Conservation (phyloP, 2,113 vertebrate genomes). For the Siniperca chuatsi region DNA sequence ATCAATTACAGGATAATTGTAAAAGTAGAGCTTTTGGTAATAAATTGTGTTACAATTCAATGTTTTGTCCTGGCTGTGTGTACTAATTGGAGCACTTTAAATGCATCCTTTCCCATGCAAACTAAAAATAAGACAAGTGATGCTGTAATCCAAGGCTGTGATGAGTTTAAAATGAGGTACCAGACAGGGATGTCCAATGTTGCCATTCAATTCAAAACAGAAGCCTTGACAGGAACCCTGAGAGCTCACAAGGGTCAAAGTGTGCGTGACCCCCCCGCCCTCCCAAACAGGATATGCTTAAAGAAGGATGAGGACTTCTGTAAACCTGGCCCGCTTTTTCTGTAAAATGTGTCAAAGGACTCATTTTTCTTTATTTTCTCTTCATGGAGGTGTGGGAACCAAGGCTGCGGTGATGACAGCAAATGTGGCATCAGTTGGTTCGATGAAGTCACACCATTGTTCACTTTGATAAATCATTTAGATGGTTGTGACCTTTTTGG, state of each 20-base stretch:
- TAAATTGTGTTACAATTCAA: neutral
- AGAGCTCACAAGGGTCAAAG: slow-evolving; percentile 73
- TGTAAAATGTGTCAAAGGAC: slow-evolving; percentile 76
- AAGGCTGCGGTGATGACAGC: slow-evolving; percentile 77
- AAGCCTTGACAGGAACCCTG: slow-evolving; percentile 77
- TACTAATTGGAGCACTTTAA: slow-evolving; percentile 19
- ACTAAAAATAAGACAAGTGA: slow-evolving; percentile 32
- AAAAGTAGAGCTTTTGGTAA: neutral
- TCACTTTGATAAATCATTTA: slow-evolving; percentile 73
- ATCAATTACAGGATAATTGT: slow-evolving; percentile 23
- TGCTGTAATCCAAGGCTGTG: slow-evolving; percentile 18
- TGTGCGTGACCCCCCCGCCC: slow-evolving; percentile 40
- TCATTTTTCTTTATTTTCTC: slow-evolving; percentile 66
- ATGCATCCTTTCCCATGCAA: neutral
- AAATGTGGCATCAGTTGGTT: slow-evolving; percentile 52
- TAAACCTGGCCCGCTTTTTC: slow-evolving; percentile 60
- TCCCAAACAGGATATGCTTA: slow-evolving; percentile 81
- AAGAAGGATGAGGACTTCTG: slow-evolving; percentile 73
- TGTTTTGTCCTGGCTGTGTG: neutral
- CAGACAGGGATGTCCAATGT: slow-evolving; percentile 50
- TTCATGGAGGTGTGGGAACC: slow-evolving; percentile 79
- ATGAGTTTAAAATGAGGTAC: slow-evolving; percentile 35
- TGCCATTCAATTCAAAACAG: slow-evolving; percentile 65
- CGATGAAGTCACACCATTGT: slow-evolving; percentile 82
- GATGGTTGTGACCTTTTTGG: slow-evolving; percentile 65